Conservation (phyloP, 2,113 vertebrate species). For the Anguilla japonica region DNA sequence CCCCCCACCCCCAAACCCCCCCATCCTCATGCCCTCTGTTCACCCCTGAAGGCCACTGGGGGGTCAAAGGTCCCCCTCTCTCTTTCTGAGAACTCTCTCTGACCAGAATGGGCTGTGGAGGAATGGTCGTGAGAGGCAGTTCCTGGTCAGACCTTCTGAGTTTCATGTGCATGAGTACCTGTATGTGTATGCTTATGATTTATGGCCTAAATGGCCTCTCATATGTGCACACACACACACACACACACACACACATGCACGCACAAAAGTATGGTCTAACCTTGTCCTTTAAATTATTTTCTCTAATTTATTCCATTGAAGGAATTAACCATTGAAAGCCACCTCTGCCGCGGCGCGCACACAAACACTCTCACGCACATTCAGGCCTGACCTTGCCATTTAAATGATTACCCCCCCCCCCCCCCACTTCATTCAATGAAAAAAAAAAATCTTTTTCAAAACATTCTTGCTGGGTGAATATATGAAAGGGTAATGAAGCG, state of each 20-base stretch:
- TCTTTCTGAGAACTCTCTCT: background rate
- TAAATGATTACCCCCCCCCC: background rate
- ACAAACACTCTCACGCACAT: background rate
- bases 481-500: constrained; percentile 7
- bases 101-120: background rate
- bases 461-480: background rate
- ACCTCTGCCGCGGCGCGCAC: background rate
- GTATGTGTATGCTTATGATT: background rate
- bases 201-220: background rate
- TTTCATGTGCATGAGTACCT: background rate
- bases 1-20: background rate
- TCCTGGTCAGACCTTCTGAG: constrained; percentile 10
- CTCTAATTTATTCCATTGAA: background rate
- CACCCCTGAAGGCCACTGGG: background rate
- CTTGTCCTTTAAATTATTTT: background rate
- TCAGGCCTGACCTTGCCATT: background rate
- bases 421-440: background rate
- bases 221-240: background rate
- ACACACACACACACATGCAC: background rate
- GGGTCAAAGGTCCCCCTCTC: background rate
- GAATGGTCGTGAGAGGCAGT: background rate
- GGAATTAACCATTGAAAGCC: background rate
- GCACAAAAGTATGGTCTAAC: background rate
- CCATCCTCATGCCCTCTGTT: background rate
- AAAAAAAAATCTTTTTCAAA: background rate